Conservation (phyloP, 2,113 vertebrate genomes). For the Pteronura brasiliensis region DNA sequence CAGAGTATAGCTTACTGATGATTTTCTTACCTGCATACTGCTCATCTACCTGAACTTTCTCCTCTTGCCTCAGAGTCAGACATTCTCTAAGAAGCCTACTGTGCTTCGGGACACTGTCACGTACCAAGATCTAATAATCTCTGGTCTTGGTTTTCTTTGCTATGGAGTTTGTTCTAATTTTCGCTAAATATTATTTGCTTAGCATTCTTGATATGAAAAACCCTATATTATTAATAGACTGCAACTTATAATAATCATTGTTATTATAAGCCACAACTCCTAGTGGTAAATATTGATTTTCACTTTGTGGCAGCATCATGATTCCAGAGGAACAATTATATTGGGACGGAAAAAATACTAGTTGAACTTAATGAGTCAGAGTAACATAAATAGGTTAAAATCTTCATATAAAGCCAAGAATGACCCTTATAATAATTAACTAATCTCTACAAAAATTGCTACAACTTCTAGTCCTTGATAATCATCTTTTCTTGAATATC, state of each 20-base stretch:
- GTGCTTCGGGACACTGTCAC: neutral
- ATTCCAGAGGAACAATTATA: constrained; percentile 26
- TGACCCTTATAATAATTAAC: neutral
- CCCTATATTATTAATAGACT: constrained; percentile 16
- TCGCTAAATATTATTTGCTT: neutral
- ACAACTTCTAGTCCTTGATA: neutral
- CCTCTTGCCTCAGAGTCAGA: neutral
- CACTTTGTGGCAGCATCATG: neutral
- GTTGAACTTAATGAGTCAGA: constrained; percentile 6
- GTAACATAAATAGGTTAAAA: neutral
- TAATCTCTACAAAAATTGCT: neutral
- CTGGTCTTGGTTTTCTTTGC: neutral
- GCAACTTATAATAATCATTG: neutral
- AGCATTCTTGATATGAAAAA: constrained; percentile 3
- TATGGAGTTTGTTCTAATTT: neutral
- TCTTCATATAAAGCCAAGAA: neutral
- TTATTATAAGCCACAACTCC: constrained; percentile 8
- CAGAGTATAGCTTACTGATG: neutral
- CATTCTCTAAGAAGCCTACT: neutral
- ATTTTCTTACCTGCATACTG: neutral
- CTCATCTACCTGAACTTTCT: neutral
- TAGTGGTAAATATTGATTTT: constrained; percentile 25
- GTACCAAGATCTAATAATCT: neutral
- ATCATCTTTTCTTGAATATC: neutral
- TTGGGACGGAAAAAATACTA: neutral